Evolutionary conservation across 2,888 invertebrate species (phyloP).

Genomic region (Criorhina ranunculi): DNA sequence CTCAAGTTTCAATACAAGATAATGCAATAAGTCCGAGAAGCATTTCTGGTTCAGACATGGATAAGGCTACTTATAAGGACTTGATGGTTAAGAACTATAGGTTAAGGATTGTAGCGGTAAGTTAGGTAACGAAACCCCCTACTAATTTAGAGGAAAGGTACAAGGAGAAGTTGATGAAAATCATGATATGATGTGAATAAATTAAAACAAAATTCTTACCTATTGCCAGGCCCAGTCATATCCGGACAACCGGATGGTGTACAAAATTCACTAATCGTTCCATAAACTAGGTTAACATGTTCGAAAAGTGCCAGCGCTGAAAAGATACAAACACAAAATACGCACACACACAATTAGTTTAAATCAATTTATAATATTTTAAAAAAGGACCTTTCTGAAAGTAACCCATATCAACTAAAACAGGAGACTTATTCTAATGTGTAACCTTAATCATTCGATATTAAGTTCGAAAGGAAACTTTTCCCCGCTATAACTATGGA

Average conservation of each 20-base stretch:
- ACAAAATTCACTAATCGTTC: slow-evolving; percentile 99
- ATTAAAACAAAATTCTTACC: slow-evolving; percentile 85
- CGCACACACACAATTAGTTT: slow-evolving; percentile 12
- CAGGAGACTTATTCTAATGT: slow-evolving; percentile 27
- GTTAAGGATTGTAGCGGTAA: no score
- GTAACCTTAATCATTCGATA: slow-evolving; percentile 45
- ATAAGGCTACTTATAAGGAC: no score
- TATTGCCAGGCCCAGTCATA: slow-evolving; percentile 98
- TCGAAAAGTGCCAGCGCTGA: slow-evolving; percentile 98
- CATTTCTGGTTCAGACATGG: no score
- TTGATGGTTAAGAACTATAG: no score
- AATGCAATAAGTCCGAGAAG: no score
- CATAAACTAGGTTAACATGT: slow-evolving; percentile 99
- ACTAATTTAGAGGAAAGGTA: no score
- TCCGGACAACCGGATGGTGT: slow-evolving; percentile 97
- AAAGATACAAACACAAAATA: slow-evolving; percentile 80
- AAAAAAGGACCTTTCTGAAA: neutral
- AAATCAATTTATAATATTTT: slow-evolving; percentile 36
- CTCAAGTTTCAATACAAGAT: no score
- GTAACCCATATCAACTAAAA: slow-evolving; percentile 2
- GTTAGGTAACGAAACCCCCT: no score
- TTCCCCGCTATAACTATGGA: slow-evolving; percentile 5
- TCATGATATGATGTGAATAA: neutral
- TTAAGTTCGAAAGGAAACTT: slow-evolving; percentile 42
- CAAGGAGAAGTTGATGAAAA: no score